A percentile compares a stretch with the other conserved stretches of the same genome.
Evolutionary conservation across 37 sponge, comb jelly and placozoan genomes (phyloP).

Genomic region (Ianthella basta): DNA sequence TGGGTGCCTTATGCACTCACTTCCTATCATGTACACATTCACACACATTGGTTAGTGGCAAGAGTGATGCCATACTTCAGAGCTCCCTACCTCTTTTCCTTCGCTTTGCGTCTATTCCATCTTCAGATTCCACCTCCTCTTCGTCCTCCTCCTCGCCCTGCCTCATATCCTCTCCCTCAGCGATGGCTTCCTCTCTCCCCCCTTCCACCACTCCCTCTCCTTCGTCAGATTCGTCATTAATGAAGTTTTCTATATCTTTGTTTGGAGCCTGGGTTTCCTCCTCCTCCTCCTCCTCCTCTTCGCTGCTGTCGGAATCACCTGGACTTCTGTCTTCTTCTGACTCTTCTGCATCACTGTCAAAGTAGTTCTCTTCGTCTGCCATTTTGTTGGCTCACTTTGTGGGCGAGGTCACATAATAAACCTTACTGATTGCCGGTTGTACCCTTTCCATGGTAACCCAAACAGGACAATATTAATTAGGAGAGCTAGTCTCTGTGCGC

Average conservation of each 20-base stretch:
- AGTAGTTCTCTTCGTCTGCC: constrained; percentile 22
- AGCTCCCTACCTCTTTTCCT: constrained; percentile 17
- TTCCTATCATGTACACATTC: too few relatives aligned
- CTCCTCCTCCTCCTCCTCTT: constrained; percentile 41
- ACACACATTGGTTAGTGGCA: too few relatives aligned
- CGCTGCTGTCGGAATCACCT: constrained; percentile 25
- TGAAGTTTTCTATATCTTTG: not conserved
- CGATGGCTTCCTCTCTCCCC: not conserved
- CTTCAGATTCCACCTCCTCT: constrained; percentile 7
- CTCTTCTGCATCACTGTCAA: constrained; percentile 35
- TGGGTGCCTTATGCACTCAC: too few relatives aligned
- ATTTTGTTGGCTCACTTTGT: constrained; percentile 1
- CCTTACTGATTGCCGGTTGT: too few relatives aligned
- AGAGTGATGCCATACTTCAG: not conserved
- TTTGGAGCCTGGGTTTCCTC: not conserved
- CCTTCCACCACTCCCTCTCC: not conserved
- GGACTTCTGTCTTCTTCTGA: constrained; percentile 22
- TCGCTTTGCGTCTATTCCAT: constrained; percentile 38
- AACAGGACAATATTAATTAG: too few relatives aligned
- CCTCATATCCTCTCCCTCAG: not conserved
- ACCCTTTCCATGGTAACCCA: too few relatives aligned
- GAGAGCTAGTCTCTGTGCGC: too few relatives aligned
- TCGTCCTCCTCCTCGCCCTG: constrained; percentile 39
- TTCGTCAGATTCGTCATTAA: constrained; percentile 31
- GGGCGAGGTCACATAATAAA: too few relatives aligned